Conservation (phyloP, 1,140 invertebrate genomes). For the Tribolium madens region DNA sequence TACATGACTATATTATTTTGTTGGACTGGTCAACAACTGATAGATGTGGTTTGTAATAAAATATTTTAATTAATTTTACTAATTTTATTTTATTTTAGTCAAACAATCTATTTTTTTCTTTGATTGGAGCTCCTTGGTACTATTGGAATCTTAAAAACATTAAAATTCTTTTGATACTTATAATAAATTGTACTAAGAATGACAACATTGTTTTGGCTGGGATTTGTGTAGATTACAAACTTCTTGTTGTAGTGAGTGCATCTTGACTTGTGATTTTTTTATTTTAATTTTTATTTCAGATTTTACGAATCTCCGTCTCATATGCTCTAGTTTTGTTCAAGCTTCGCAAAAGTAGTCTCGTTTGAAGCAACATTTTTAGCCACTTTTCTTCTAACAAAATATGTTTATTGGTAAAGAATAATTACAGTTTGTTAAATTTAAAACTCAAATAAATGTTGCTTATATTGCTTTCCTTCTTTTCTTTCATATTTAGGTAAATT, state of each 20-base stretch:
- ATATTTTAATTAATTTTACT: too few relatives aligned
- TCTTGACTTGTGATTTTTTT: neutral
- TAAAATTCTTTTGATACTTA: neutral
- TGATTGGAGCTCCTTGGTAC: neutral
- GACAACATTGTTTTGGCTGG: neutral
- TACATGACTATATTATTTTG: neutral
- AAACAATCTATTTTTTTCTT: neutral
- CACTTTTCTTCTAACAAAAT: too few relatives aligned
- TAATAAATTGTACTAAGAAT: neutral
- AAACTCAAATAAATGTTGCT: too few relatives aligned
- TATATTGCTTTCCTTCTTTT: too few relatives aligned
- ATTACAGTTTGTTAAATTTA: too few relatives aligned
- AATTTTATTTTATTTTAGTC: neutral
- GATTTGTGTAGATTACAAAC: neutral
- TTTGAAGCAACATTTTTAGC: too few relatives aligned
- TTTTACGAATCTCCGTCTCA: too few relatives aligned
- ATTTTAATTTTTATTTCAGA: too few relatives aligned
- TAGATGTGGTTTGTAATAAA: neutral
- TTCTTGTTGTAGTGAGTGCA: neutral
- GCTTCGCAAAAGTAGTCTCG: too few relatives aligned
- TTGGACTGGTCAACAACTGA: neutral
- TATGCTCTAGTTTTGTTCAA: too few relatives aligned
- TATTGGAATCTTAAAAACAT: neutral
- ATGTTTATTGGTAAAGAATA: too few relatives aligned
- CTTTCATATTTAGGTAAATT: too few relatives aligned